Evolutionary conservation across 2,113 vertebrate species (phyloP), one percentile per base, ranked within the genome.

Genomic region (Mohoua ochrocephala): DNA sequence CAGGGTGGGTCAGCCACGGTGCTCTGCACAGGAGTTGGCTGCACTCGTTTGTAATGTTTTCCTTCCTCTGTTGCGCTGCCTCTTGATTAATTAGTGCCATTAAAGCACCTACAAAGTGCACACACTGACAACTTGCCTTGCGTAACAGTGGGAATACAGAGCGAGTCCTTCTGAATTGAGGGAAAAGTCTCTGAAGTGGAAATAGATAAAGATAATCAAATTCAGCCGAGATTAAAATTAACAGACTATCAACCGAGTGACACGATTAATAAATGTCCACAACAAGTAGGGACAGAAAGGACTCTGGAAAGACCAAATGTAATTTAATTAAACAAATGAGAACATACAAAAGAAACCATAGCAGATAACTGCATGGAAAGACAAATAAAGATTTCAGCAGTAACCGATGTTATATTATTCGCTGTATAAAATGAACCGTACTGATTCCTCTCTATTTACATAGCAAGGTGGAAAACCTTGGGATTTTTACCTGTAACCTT

Each of bases 201-300:
- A 97, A 97, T 84, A 97, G 82, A 97, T 85, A 94, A 96, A 93
- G 95, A 95, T 97, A 97, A 97, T 97, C 95, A 96, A 96, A 96
- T 96, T 96, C 85, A 94, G 88, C 89, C 1, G 2, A 91, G 87
- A 97, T 97, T 95, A 91, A 97, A 97, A 97, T 97, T 91, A 97
- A 95, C 95, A 97, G 95, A 88, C 96, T 96, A 77, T 95, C 95
- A 97, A 96, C 87, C 89, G 88, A 96, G 87, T 96, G 95, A 95
- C 94, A 95, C 95, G 93, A 93, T 97, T 95, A 97, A 98, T 98
- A 97, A 95, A 93, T 81, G 94, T 97, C 96, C 96, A 77, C 77
- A 94, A 89, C 59, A 93, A 95, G 77, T 13, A 61, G 83, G 86
- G 91, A 96, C 90, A 83, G 91, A 94, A 95, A 92, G 68, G 92